Percentiles rank a stretch among this genome's conserved stretches.
phyloP scores from a whole-genome alignment of 2,113 vertebrate genomes.

The Petaurus breviceps region DNA sequence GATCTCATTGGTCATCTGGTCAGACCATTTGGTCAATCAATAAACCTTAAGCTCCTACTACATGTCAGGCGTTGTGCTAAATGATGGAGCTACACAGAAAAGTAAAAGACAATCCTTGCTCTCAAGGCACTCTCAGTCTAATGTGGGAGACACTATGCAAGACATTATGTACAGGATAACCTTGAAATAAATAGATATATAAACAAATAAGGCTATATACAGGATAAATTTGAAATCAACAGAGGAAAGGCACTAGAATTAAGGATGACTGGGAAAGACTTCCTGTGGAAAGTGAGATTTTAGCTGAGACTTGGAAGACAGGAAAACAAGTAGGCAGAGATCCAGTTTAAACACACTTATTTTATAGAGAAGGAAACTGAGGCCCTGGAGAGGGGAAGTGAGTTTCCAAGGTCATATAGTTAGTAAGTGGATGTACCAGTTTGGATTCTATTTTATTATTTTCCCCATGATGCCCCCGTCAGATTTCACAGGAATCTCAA shows the following conservation, averaged over 20 bases:
- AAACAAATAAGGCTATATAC: background rate
- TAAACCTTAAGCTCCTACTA: background rate
- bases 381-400: background rate
- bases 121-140: background rate
- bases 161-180: background rate
- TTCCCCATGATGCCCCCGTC: constrained; percentile 37
- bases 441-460: constrained; percentile 64
- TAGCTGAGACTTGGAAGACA: background rate
- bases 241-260: background rate
- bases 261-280: background rate
- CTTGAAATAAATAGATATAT: background rate
- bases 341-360: background rate
- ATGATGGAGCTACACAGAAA: background rate
- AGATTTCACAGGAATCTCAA: constrained; percentile 64
- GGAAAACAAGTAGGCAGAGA: background rate
- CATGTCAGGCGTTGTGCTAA: background rate
- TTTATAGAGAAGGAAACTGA: background rate
- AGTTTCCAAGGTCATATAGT: background rate
- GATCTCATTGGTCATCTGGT: background rate
- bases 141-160: background rate
- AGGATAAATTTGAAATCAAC: background rate
- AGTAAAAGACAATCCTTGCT: background rate
- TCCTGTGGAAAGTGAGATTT: background rate
- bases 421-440: background rate
- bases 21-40: background rate